phyloP scores from a whole-genome alignment of 2,888 invertebrate genomes.

The Erebia aethiops region DNA sequence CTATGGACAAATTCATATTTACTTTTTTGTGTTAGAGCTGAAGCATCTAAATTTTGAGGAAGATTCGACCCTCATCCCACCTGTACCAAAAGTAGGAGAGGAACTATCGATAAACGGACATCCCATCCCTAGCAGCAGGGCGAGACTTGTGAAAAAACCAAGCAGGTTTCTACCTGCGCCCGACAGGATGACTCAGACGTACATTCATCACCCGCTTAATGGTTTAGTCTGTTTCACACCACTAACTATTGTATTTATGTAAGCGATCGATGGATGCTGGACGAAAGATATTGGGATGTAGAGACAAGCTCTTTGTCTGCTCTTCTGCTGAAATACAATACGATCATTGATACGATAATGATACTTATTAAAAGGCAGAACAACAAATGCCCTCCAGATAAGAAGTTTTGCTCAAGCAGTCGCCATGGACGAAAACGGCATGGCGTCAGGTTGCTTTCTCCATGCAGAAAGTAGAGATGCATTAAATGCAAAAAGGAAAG shows the following conservation, averaged over 20 bases:
- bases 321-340: background rate
- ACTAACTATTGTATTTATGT: conserved; percentile 25
- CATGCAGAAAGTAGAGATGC: no score
- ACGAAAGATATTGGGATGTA: background rate
- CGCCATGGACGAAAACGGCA: no score
- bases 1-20: no score
- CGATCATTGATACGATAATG: no score
- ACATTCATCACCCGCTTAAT: conserved; percentile 47
- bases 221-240: conserved; percentile 25
- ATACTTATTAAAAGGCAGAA: no score
- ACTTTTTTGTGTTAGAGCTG: no score
- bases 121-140: conserved; percentile 13
- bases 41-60: background rate
- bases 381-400: no score
- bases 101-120: conserved; percentile 8
- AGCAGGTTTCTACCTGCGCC: conserved; percentile 49
- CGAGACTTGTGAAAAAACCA: conserved; percentile 36
- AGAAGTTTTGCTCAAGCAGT: no score
- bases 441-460: no score
- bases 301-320: conserved; percentile 2
- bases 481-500: no score
- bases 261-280: conserved; percentile 18
- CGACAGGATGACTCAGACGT: conserved; percentile 46
- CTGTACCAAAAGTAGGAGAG: background rate
- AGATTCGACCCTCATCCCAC: background rate